Percentiles rank a stretch among this genome's conserved stretches.
These are phyloP conservation scores for Mastomys coucha DNA, from an alignment of 2,113 vertebrate genomes.

Conservation along the genomic window DNA sequence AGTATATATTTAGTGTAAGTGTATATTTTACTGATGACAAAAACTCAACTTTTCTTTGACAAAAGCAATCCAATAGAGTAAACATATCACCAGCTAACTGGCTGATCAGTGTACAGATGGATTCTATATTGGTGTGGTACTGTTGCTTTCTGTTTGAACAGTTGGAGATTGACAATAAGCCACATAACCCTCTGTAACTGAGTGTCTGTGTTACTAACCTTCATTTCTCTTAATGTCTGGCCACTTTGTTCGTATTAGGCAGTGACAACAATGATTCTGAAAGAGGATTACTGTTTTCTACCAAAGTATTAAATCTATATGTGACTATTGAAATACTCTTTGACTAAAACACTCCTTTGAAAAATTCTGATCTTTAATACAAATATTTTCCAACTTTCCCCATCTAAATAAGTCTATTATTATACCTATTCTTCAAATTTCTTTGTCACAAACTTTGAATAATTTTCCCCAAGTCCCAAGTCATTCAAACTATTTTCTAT, in stretches of 20 bases:
- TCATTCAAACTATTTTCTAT: neutral
- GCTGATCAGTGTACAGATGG: neutral
- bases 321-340: neutral
- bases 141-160: neutral
- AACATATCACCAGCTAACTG: too few species aligned
- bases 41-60: neutral
- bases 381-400: neutral
- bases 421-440: too few species aligned
- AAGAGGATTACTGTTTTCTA: neutral
- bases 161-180: neutral
- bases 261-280: neutral
- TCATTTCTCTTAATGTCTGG: neutral
- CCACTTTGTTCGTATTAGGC: neutral
- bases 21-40: neutral
- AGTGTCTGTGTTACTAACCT: neutral
- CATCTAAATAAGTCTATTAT: neutral
- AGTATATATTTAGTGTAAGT: neutral
- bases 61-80: neutral
- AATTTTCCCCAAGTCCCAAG: neutral
- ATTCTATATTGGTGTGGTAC: neutral
- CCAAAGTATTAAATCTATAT: too few species aligned
- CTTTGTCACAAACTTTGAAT: neutral
- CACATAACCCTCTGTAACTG: neutral
- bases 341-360: neutral
- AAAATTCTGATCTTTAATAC: neutral